These are phyloP conservation scores for Prionace glauca DNA, from an alignment of 2,797 vertebrate species.

Conservation along the genomic window DNA sequence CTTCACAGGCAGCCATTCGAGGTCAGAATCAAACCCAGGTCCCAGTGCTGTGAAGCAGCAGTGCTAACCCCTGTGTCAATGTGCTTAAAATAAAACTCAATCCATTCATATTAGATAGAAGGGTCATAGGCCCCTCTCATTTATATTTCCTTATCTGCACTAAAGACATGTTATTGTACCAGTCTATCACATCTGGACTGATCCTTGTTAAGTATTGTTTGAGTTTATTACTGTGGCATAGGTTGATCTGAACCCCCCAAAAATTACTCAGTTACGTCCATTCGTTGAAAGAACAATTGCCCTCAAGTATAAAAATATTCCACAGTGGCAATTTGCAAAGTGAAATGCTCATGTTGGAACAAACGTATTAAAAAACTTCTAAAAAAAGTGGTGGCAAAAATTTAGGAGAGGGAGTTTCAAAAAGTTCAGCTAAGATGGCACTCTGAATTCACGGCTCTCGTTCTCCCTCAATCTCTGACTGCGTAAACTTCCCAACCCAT, in stretches of 20 bases:
- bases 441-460: no score
- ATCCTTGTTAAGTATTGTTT: background rate
- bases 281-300: background rate
- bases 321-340: background rate
- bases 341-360: background rate
- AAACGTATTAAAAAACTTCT: no score
- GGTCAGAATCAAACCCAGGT: no score
- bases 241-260: background rate
- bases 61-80: no score
- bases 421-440: no score
- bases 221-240: background rate
- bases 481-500: no score
- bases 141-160: background rate
- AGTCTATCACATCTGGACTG: background rate
- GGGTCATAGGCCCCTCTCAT: background rate
- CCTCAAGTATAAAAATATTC: background rate
- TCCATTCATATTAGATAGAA: background rate
- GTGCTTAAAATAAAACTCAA: background rate
- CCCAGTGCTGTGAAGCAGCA: no score
- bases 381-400: no score
- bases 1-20: no score
- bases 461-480: no score
- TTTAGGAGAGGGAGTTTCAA: no score
- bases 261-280: background rate
- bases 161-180: background rate